Base-by-base conservation (phyloP, 2,888 invertebrate genomes). In the Chalcis sispes region DNA sequence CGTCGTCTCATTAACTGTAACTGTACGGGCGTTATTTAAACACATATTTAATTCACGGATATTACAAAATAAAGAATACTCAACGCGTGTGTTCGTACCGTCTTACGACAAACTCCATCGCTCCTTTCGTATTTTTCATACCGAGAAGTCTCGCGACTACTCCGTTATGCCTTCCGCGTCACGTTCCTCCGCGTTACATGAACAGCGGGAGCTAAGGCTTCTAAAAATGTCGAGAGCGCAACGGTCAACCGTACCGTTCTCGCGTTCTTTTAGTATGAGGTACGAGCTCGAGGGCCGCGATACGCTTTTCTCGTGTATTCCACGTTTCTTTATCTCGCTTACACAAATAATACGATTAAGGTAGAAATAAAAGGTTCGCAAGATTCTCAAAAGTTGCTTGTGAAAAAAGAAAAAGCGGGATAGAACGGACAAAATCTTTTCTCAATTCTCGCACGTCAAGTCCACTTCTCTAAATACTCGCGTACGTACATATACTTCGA, bases 361-460 rank as follows among this genome's bases (percentile, higher is more conserved):
- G 4, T 15, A 40, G 46, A 10, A 23, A 2, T n/a, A 5, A 8
- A 20, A 46, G 50, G 70, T 50, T 42, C 25, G 40, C 40, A 32
- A 73, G 52, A 52, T 42, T 46, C 32, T 54, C 73, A 74, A 74
- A 67, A 74, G 73, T 67, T 74, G 73, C 46, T n/a, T 23, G n/a
- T n/a, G n/a, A n/a, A n/a, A n/a, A n/a, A n/a, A n/a, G n/a, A n/a
- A n/a, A n/a, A n/a, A n/a, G n/a, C 23, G 18, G 18, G 36, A 10
- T 25, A 25, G 23, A 1, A n/a, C 23, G 67, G 13, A 46, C 18
- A 20, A 73, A 20, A 62, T 59, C 32, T 29, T 8, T 40, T 15
- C 59, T 40, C 46, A 40, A 46, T 42, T 62, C 42, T 40, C 42
- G 8, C 40, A 15, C 27, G 1, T n/a, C n/a, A n/a, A n/a, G n/a